Conservation (phyloP, 2,797 vertebrate species). For the Prionace glauca region DNA sequence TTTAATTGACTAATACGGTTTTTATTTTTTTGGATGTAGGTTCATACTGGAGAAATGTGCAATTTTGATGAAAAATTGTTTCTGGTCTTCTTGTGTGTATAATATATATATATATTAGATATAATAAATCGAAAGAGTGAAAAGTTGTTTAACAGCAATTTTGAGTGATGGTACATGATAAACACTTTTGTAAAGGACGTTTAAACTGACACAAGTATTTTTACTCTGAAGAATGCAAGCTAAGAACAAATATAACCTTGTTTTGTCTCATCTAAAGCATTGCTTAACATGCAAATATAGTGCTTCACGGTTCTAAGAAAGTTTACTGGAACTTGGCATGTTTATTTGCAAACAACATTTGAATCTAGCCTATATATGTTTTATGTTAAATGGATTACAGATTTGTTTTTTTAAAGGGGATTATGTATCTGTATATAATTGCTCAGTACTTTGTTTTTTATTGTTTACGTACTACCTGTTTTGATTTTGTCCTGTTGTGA, state of each 20-base stretch:
- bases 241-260: background rate
- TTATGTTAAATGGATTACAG: constrained; percentile 34
- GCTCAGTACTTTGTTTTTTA: constrained; percentile 13
- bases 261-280: background rate
- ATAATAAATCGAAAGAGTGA: too few relatives aligned
- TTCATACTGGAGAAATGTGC: background rate
- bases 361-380: constrained; percentile 25
- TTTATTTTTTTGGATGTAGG: background rate
- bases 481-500: background rate
- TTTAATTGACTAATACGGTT: background rate
- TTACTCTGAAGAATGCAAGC: constrained; percentile 15
- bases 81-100: background rate
- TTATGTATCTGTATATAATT: constrained; percentile 24
- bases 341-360: constrained; percentile 18
- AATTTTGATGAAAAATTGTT: constrained; percentile 20
- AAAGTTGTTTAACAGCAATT: constrained; percentile 1
- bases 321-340: background rate
- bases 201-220: constrained; percentile 21
- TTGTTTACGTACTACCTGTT: background rate
- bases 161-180: constrained; percentile 25
- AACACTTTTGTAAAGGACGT: background rate
- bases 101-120: background rate
- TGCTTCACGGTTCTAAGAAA: background rate
- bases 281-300: background rate
- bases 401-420: constrained; percentile 18